These are phyloP conservation scores for Cantharis nigra DNA, from an alignment of 2,888 invertebrate species.

Conservation along the genomic window DNA sequence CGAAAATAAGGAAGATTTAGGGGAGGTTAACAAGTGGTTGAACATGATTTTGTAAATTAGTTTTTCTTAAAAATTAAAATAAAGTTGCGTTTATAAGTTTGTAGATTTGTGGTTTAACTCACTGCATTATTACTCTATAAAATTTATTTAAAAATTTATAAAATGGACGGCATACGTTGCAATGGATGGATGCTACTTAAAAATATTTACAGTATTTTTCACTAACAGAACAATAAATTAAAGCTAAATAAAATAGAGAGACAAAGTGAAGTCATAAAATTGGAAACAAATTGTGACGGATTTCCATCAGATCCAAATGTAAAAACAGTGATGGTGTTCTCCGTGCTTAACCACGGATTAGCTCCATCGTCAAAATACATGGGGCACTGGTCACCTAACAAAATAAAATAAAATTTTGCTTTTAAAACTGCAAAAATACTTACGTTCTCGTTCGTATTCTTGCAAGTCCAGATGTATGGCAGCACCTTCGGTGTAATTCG, in stretches of 20 bases:
- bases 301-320: conserved; percentile 57
- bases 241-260: not conserved
- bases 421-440: conserved; percentile 45
- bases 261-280: not conserved
- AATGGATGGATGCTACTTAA: not conserved
- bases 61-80: not conserved
- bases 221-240: not conserved
- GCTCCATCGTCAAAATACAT: conserved; percentile 96
- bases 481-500: conserved; percentile 89
- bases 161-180: not conserved
- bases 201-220: not conserved
- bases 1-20: conserved; percentile 65
- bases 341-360: conserved; percentile 79
- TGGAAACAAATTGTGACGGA: conserved; percentile 3
- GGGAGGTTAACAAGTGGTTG: conserved; percentile 74
- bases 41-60: not conserved
- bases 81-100: not conserved
- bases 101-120: not conserved
- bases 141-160: not conserved
- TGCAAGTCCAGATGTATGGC: conserved; percentile 89
- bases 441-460: conserved; percentile 89
- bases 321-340: conserved; percentile 75
- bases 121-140: not conserved
- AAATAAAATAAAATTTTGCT: not conserved
- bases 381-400: conserved; percentile 88